Evolutionary conservation across 2,888 invertebrate species (phyloP), one percentile per base, ranked within the genome.

Genomic region (Coelopa pilipes): DNA sequence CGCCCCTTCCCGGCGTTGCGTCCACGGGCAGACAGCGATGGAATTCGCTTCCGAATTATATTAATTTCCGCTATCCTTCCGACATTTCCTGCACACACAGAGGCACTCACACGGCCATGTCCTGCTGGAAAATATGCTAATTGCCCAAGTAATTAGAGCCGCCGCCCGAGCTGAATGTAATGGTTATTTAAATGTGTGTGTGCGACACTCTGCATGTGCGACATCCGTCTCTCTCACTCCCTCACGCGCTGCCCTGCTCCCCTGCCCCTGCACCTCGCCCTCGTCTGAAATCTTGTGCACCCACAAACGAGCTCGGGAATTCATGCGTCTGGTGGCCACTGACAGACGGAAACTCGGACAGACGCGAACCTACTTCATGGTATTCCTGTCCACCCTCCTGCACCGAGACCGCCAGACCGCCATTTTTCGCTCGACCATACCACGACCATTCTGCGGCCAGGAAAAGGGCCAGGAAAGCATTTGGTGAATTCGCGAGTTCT

Each of bases 81-180:
- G 45, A 63, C 63, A 46, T 63, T 63, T 63, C 63, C 63, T 45
- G 10, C 11, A 34, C 34, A 34, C 46, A 46, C 17, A 17, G 9
- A 63, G 10, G 34, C 17, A 45, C 24, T 17, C 34, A 34, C 9
- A 34, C 4, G 34, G 62, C 13, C 55, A 13, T 19, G 55, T 55
- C 21, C 1, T 13, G 7, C 21, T 21, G 57, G 34, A 34, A 34
- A 34, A 66, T 66, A 49, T 57, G 55, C 68, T 68, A 68, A 68
- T 68, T 24, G 55, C 68, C 17, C 53, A 19, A 55, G 68, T 68
- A 53, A 68, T 68, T 55, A 55, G 68, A 55, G 55, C 55, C 24
- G 19, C 68, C 68, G 55, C 21, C 13, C 34, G 55, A 68, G 17
- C 15, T 68, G 55, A 68, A 68, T 68, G 34, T 49, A 66, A 66